A percentile compares a stretch with the other conserved stretches of the same genome.
Evolutionary conservation across 2,888 invertebrate species (phyloP).

Genomic region (Thysanoteuthis rhombus): DNA sequence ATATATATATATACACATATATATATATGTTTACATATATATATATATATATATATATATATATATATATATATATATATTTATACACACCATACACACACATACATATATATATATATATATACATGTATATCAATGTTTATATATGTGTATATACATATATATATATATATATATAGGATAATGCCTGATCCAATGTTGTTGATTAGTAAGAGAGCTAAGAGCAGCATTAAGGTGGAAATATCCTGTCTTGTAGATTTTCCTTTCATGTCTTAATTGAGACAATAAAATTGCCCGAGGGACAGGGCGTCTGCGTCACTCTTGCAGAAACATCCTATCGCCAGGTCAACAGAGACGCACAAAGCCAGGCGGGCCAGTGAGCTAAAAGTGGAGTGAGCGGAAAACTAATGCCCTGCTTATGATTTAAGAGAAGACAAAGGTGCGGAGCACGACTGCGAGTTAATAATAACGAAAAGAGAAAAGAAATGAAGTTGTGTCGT

Average conservation of each 20-base stretch:
- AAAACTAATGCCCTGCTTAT: not conserved
- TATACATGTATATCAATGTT: not conserved
- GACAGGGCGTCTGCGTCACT: not conserved
- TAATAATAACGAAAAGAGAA: not conserved
- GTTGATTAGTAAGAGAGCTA: not conserved
- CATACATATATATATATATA: not conserved
- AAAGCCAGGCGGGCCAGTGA: not conserved
- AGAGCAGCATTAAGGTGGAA: not conserved
- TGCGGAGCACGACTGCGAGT: not conserved
- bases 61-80: not conserved
- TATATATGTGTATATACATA: slow-evolving; percentile 12
- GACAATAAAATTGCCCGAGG: not conserved
- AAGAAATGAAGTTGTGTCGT: not conserved
- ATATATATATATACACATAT: not conserved
- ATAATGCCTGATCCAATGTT: not conserved
- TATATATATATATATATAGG: slow-evolving; percentile 12
- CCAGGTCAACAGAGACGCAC: not conserved
- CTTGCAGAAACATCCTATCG: not conserved
- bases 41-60: not conserved
- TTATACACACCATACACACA: too few relatives aligned
- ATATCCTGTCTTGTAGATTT: slow-evolving; percentile 12
- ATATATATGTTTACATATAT: not conserved
- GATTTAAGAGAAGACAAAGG: not conserved
- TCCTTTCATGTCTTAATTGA: slow-evolving; percentile 12
- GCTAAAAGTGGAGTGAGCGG: not conserved